Evolutionary conservation across 2,797 vertebrate genomes (phyloP), one percentile per base, ranked within the genome.

Genomic region (Argya squamiceps): DNA sequence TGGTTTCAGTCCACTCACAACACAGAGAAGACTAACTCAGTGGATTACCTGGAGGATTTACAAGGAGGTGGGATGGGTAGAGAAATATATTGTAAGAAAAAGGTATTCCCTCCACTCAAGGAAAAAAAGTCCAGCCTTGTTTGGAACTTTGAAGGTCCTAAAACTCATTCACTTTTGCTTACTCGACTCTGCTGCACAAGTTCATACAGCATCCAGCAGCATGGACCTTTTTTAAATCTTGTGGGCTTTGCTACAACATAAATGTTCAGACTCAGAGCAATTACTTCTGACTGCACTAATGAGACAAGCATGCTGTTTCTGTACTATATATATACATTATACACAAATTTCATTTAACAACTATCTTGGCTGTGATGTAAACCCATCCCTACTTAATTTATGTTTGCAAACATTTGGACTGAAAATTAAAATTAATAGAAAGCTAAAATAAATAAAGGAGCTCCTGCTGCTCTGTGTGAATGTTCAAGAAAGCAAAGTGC

Each of bases 391-490:
- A 91, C 69, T 91, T 95, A 89, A 94, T 94, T 88, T 94, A 71
- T 73, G 88, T 94, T 95, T 93, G 80, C 64, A 93, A 62, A 96
- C 59, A 95, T 92, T 90, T 92, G 81, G 93, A 84, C 49, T 60
- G 70, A 94, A 96, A 93, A 96, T 93, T 80, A 87, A 96, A 87
- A 96, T 95, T 93, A 94, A 95, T 82, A 87, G 92, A 95, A 97
- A 91, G 56, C 74, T 79, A 89, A 88, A 93, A 92, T 79, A 95
- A 95, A 95, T 78, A 92, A 91, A 84, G 89, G 93, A 84, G 49
- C 56, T 90, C 89, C 85, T 74, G 90, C 77, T 90, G 89, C 63
- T 93, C 49, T 34, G 6, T 15, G 24, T 87, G 80, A 95, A 58
- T 1, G 0, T 47, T 87, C 52, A 56, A 81, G 86, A 86, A 89